These are phyloP conservation scores for Xyrauchen texanus DNA, from an alignment of 2,113 vertebrate genomes.

Conservation along the genomic window DNA sequence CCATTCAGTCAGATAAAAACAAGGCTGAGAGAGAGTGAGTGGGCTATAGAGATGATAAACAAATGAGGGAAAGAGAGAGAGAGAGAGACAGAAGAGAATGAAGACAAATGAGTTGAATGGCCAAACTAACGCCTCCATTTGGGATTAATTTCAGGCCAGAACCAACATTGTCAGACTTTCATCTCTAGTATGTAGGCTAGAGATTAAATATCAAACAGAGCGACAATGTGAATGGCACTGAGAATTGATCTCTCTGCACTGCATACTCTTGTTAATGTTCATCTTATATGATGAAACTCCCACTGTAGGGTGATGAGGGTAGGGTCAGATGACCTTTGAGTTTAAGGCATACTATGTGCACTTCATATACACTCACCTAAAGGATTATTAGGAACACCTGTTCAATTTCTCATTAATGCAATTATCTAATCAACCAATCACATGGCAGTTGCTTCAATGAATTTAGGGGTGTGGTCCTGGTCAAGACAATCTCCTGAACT, in stretches of 20 bases:
- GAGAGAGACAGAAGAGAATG: slow-evolving; percentile 11
- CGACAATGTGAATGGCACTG: slow-evolving; percentile 22
- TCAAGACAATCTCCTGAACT: too few species aligned
- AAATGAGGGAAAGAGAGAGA: neutral
- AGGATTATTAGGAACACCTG: too few species aligned
- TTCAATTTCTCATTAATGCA: too few species aligned
- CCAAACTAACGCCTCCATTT: slow-evolving; percentile 55
- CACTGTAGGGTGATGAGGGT: neutral
- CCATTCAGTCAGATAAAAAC: slow-evolving; percentile 62
- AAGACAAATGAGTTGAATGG: neutral
- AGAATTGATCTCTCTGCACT: slow-evolving; percentile 40
- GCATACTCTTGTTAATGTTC: slow-evolving; percentile 22
- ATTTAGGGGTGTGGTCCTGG: too few species aligned
- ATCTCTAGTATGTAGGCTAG: slow-evolving; percentile 40
- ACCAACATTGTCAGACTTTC: slow-evolving; percentile 49
- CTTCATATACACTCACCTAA: too few species aligned
- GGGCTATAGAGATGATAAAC: slow-evolving; percentile 37
- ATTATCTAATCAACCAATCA: too few species aligned
- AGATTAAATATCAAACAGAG: slow-evolving; percentile 40
- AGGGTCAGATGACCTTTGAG: slow-evolving; percentile 10
- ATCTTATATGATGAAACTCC: slow-evolving; percentile 1
- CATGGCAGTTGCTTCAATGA: too few species aligned
- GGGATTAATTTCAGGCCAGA: slow-evolving; percentile 59
- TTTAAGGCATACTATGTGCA: neutral
- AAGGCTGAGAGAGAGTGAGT: slow-evolving; percentile 34